phyloP scores from a whole-genome alignment of 2,113 vertebrate genomes.

The Felis catus region F.catus_Fca126_mat1.0 CM031416.1:97399001-97399500 shows the following conservation, averaged over 20 bases:
- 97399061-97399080: background rate
- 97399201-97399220: background rate
- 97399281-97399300: background rate
- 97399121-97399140: background rate
- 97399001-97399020: background rate
- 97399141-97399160: background rate
- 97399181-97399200: background rate
- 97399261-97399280: background rate
- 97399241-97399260: background rate
- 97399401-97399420: background rate
- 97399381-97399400: background rate
- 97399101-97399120: background rate
- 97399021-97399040: background rate
- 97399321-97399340: background rate
- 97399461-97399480: background rate
- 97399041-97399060: background rate
- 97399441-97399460: background rate
- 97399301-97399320: background rate
- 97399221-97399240: slow-evolving; percentile 17
- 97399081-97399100: background rate
- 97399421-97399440: background rate
- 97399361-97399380: background rate
- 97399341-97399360: background rate
- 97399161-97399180: background rate
- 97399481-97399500: background rate